Percentiles rank a stretch among this genome's conserved stretches.
Evolutionary conservation across 92 coral and sea anemone genomes (phyloP).

Genomic region (Parazoanthus swiftii): DNA sequence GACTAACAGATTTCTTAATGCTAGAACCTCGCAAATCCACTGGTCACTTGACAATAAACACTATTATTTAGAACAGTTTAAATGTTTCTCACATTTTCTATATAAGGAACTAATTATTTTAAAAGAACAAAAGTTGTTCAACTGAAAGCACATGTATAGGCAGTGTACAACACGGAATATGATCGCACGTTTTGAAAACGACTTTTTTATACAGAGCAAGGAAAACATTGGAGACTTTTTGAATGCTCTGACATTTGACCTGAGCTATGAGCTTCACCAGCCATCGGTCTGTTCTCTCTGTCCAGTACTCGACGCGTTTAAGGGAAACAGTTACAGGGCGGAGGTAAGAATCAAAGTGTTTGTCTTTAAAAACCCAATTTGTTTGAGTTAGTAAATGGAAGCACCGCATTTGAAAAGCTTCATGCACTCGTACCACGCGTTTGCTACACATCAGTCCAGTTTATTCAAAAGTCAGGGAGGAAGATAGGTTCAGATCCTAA

Average conservation of each 20-base stretch:
- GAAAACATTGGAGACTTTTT: conserved; percentile 49
- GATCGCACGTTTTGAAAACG: background rate
- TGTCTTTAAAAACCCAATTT: too few species aligned
- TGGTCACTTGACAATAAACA: too few species aligned
- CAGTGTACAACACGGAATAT: background rate
- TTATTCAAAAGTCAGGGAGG: too few species aligned
- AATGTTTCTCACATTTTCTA: background rate
- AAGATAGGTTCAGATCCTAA: too few species aligned
- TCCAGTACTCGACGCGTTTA: conserved; percentile 62
- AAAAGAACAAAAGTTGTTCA: background rate
- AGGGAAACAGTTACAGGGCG: conserved; percentile 60
- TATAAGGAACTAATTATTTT: background rate
- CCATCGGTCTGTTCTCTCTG: conserved; percentile 57
- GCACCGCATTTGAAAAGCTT: too few species aligned
- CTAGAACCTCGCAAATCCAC: too few species aligned
- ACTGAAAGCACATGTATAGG: background rate
- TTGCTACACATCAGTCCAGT: too few species aligned
- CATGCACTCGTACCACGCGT: too few species aligned
- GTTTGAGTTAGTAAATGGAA: too few species aligned
- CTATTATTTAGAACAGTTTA: too few species aligned
- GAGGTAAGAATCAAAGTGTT: conserved; percentile 38
- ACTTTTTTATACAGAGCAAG: conserved; percentile 46
- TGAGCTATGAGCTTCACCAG: conserved; percentile 62
- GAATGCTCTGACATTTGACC: conserved; percentile 65
- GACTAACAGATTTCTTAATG: too few species aligned